Evolutionary conservation across 30 jellyfish, hydroid and myxozoan genomes (phyloP).

Genomic region (Aurelia coerulea): DNA sequence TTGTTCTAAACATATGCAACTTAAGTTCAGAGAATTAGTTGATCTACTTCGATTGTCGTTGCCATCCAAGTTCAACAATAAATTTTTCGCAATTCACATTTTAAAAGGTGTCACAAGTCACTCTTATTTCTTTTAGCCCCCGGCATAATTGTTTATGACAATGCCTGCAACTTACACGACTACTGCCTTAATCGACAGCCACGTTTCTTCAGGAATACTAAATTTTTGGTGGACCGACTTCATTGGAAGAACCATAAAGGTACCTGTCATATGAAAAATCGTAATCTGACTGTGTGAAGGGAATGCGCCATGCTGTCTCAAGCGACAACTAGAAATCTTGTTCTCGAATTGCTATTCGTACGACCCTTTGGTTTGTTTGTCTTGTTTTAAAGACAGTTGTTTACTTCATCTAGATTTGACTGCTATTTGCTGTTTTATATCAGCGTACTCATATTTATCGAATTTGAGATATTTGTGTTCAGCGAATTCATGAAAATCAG

Average conservation of each 20-base stretch:
- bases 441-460: not conserved
- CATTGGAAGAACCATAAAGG: constrained; percentile 29
- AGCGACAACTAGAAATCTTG: too few relatives aligned
- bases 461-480: not conserved
- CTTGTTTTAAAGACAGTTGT: too few relatives aligned
- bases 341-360: too few relatives aligned
- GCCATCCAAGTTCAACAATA: not conserved
- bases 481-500: too few relatives aligned
- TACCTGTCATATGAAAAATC: not conserved
- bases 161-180: constrained; percentile 26
- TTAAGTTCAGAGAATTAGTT: too few relatives aligned
- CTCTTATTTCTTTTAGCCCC: not conserved
- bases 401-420: too few relatives aligned
- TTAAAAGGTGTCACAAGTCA: not conserved
- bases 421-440: not conserved
- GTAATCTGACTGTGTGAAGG: too few relatives aligned
- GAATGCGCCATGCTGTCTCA: too few relatives aligned
- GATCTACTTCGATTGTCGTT: not conserved
- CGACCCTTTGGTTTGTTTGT: too few relatives aligned
- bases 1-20: too few relatives aligned
- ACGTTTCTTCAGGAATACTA: constrained; percentile 12
- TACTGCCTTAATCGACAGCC: constrained; percentile 19
- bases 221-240: constrained; percentile 16
- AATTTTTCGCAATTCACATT: not conserved
- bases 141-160: not conserved